Conservation (phyloP, 2,113 vertebrate genomes). For the Chauna torquata region DNA sequence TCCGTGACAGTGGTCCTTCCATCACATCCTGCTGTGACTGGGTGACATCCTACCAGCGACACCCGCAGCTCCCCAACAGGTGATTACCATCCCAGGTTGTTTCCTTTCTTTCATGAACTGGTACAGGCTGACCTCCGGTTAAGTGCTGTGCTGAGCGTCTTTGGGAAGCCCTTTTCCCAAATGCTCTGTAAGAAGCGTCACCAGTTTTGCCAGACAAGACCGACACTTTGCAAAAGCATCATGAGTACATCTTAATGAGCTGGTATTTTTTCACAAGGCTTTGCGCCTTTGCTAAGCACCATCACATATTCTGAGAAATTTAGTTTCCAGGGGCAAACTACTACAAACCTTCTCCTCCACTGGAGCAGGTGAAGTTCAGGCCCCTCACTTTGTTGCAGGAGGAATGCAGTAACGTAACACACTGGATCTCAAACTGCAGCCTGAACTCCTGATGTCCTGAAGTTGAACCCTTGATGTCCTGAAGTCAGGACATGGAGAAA, state of each 20-base stretch:
- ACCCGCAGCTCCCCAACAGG: accelerated
- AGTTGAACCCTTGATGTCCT: too few species aligned
- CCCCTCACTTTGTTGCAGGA: background rate
- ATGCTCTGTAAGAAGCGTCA: background rate
- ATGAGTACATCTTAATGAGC: background rate
- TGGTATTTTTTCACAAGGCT: background rate
- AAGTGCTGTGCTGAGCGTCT: background rate
- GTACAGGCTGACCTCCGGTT: background rate
- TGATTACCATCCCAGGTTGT: background rate
- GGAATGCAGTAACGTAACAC: background rate
- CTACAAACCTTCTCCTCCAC: background rate
- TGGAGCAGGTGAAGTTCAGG: background rate
- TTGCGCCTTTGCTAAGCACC: background rate
- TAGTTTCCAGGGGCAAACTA: background rate
- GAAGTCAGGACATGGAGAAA: background rate
- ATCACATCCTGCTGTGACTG: background rate
- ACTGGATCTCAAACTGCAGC: background rate
- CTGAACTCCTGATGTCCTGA: background rate
- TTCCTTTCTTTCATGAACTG: background rate
- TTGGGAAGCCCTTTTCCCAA: background rate
- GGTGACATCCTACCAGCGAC: background rate
- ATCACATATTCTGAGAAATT: background rate
- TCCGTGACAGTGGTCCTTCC: background rate
- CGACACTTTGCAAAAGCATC: background rate
- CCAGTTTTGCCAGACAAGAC: background rate